These are phyloP conservation scores for Charaxes varanes DNA, from an alignment of 1,140 invertebrate species.

Conservation along the genomic window DNA sequence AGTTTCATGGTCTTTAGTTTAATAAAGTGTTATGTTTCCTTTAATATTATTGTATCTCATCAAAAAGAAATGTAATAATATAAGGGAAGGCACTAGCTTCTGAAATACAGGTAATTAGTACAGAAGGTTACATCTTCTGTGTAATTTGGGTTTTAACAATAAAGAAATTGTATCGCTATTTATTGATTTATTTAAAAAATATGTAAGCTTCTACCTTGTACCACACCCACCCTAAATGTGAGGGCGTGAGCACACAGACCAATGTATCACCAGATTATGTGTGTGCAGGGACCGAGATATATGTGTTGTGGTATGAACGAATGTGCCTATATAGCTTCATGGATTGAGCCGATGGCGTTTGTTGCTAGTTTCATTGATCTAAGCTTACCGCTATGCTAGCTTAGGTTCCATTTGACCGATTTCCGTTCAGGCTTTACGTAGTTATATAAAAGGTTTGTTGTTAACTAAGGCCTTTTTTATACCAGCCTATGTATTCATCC, in stretches of 20 bases:
- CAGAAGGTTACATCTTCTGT: too few species aligned
- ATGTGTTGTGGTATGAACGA: conserved; percentile 34
- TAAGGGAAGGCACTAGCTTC: too few species aligned
- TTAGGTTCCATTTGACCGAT: conserved; percentile 13
- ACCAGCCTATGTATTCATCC: too few species aligned
- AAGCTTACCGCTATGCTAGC: conserved; percentile 18
- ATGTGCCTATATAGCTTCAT: conserved; percentile 31
- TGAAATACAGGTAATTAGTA: too few species aligned
- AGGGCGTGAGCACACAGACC: conserved; percentile 52
- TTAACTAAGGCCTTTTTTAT: too few species aligned
- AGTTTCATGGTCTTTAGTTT: too few species aligned
- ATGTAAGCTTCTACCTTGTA: conserved; percentile 13
- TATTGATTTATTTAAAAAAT: background rate
- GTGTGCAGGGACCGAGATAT: conserved; percentile 44
- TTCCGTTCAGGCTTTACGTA: conserved; percentile 6
- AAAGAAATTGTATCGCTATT: too few species aligned
- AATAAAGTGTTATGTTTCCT: too few species aligned
- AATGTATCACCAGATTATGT: conserved; percentile 64
- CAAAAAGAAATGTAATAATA: too few species aligned
- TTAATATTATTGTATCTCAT: too few species aligned
- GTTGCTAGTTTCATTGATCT: conserved; percentile 27
- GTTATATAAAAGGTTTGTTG: too few species aligned
- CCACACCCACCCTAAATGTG: conserved; percentile 38
- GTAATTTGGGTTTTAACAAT: too few species aligned
- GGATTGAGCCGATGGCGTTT: conserved; percentile 29